A percentile compares a stretch with the other conserved stretches of the same genome.
Evolutionary conservation across 2,797 vertebrate genomes (phyloP).

Genomic region (Enteromius thamalakanensis): DNA sequence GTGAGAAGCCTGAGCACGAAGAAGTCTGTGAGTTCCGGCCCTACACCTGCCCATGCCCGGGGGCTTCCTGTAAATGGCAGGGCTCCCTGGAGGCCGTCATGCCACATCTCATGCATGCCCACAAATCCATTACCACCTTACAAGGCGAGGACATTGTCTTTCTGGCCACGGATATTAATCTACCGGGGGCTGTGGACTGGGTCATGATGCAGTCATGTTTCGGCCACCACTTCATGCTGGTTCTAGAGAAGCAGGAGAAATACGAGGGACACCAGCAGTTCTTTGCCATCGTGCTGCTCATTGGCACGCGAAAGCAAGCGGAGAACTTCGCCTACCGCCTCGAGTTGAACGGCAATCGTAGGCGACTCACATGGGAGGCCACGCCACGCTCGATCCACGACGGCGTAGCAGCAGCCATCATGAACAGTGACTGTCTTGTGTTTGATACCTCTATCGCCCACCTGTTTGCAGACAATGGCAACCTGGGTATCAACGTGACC

Average conservation of each 20-base stretch:
- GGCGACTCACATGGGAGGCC: conserved; percentile 84
- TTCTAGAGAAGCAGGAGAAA: conserved; percentile 65
- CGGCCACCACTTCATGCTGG: conserved; percentile 90
- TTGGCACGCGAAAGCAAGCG: conserved; percentile 81
- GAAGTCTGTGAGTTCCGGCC: conserved; percentile 98
- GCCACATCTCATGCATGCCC: conserved; percentile 98
- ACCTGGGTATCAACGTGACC: conserved; percentile 83
- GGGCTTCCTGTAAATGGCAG: conserved; percentile 97
- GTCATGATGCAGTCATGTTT: conserved; percentile 99
- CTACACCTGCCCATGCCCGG: conserved; percentile 95
- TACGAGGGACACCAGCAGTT: conserved; percentile 84
- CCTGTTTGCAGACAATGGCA: conserved; percentile 81
- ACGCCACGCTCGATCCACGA: conserved; percentile 83
- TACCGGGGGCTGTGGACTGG: conserved; percentile 97
- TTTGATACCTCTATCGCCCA: conserved; percentile 83
- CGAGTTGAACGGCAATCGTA: conserved; percentile 81
- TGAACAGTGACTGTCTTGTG: conserved; percentile 84
- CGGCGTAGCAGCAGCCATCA: conserved; percentile 80
- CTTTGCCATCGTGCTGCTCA: conserved; percentile 82
- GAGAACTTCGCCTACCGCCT: conserved; percentile 83
- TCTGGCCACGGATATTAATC: conserved; percentile 97
- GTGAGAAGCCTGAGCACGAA: conserved; percentile 85
- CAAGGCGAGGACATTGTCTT: conserved; percentile 98
- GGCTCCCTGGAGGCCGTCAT: conserved; percentile 96
- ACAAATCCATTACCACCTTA: conserved; percentile 96